phyloP scores from a whole-genome alignment of 2,113 vertebrate species.

The Syngnathoides biaculeatus region DNA sequence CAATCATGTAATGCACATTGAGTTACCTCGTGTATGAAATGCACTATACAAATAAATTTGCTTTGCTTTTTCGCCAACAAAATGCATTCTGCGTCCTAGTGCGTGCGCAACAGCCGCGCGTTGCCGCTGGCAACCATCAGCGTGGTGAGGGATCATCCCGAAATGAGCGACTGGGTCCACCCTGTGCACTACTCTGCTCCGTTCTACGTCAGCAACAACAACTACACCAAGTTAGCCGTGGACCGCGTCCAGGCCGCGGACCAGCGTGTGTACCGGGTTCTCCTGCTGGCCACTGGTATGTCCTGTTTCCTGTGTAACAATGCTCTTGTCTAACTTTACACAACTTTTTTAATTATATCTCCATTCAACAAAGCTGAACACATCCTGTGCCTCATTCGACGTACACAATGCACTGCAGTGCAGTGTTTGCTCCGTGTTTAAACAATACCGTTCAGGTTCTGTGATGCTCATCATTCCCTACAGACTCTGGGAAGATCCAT shows the following conservation, averaged over 20 bases:
- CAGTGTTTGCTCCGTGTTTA: background rate
- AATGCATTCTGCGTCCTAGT: slow-evolving; percentile 53
- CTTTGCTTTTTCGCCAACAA: too few species aligned
- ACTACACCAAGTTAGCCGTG: slow-evolving; percentile 72
- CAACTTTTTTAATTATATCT: background rate
- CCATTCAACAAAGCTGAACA: background rate
- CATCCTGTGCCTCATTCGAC: slow-evolving; percentile 2
- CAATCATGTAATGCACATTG: too few species aligned
- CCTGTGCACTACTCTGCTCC: slow-evolving; percentile 53
- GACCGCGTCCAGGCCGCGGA: slow-evolving; percentile 62
- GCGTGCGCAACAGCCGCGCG: slow-evolving; percentile 59
- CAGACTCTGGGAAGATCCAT: slow-evolving; percentile 69
- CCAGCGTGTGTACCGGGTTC: slow-evolving; percentile 49
- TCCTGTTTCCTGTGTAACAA: background rate
- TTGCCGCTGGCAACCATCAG: slow-evolving; percentile 53
- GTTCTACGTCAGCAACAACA: slow-evolving; percentile 66
- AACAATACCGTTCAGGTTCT: background rate
- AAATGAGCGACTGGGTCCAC: slow-evolving; percentile 72
- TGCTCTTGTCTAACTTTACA: background rate
- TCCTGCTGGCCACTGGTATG: slow-evolving; percentile 73
- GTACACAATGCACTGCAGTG: slow-evolving; percentile 3
- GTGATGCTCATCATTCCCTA: background rate
- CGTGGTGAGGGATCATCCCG: slow-evolving; percentile 65
- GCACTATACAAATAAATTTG: too few species aligned
- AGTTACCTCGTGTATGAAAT: too few species aligned